These are phyloP conservation scores for Psix sp. DNA, from an alignment of 1,140 invertebrate genomes.

Conservation along the genomic window DNA sequence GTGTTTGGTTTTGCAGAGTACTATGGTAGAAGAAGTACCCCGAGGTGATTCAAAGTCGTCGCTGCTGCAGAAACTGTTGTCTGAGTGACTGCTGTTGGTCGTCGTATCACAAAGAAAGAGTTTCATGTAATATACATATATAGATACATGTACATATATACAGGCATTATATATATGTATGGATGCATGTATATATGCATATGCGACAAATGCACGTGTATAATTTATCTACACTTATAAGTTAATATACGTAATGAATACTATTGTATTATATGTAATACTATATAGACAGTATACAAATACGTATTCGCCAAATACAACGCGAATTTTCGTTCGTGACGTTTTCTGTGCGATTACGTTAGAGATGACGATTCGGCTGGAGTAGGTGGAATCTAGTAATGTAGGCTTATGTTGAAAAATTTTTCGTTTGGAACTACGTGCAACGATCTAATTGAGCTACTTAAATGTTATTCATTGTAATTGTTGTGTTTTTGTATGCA, in stretches of 20 bases:
- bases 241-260: conserved; percentile 73
- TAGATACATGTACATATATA: conserved; percentile 53
- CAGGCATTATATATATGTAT: conserved; percentile 52
- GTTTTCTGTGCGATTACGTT: conserved; percentile 40
- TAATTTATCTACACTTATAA: conserved; percentile 65
- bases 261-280: conserved; percentile 76
- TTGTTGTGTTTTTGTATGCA: conserved; percentile 54
- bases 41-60: conserved; percentile 85
- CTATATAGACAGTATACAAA: conserved; percentile 73
- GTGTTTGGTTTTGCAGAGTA: conserved; percentile 79
- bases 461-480: conserved; percentile 30
- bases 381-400: no score
- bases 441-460: conserved; percentile 41
- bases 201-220: conserved; percentile 48
- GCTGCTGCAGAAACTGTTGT: conserved; percentile 86
- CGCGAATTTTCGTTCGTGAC: conserved; percentile 57
- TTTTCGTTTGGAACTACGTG: conserved; percentile 19
- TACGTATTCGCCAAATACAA: conserved; percentile 75
- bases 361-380: no score
- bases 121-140: conserved; percentile 75
- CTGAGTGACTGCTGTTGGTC: conserved; percentile 81
- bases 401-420: conserved; percentile 1
- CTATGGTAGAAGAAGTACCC: conserved; percentile 83
- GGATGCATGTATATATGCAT: conserved; percentile 53
- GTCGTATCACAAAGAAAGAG: conserved; percentile 65